A percentile compares a stretch with the other conserved stretches of the same genome.
Evolutionary conservation across 1,140 invertebrate species (phyloP).

Genomic region (Meloidogyne floridensis): DNA sequence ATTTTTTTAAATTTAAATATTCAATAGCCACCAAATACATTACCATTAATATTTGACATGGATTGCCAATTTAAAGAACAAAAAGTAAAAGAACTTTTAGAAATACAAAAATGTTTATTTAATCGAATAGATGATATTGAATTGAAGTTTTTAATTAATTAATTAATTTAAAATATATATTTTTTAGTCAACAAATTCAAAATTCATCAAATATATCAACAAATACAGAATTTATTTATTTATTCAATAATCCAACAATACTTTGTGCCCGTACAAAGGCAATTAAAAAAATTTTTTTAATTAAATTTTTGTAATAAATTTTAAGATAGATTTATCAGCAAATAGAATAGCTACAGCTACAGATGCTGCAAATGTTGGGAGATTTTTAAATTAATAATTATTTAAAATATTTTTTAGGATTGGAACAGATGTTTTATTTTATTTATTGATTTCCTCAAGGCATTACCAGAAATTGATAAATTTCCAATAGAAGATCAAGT

Average conservation of each 20-base stretch:
- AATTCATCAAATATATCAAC: not conserved
- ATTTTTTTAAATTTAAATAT: no score
- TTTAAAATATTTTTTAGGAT: conserved; percentile 39
- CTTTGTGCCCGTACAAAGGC: conserved; percentile 31
- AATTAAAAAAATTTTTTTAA: not conserved
- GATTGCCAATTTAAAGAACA: conserved; percentile 14
- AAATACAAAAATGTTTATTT: not conserved
- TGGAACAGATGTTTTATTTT: conserved; percentile 54
- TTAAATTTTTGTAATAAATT: not conserved
- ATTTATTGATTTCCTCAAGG: conserved; percentile 49
- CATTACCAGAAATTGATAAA: conserved; percentile 50
- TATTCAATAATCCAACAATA: conserved; percentile 27
- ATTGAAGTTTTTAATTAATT: not conserved
- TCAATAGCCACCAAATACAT: not conserved
- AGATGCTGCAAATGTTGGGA: not conserved
- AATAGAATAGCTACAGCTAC: not conserved
- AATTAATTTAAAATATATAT: not conserved
- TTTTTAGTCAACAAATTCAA: not conserved
- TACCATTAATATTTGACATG: conserved; percentile 11
- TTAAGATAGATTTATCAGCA: conserved; percentile 12
- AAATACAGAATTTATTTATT: not conserved
- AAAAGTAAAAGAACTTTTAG: not conserved
- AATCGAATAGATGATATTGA: not conserved
- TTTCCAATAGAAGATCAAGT: conserved; percentile 46
- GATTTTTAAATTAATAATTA: not conserved